A percentile compares a stretch with the other conserved stretches of the same genome.
Evolutionary conservation across 1,140 invertebrate genomes (phyloP).

Genomic region (Thaumetopoea pityocampa): DNA sequence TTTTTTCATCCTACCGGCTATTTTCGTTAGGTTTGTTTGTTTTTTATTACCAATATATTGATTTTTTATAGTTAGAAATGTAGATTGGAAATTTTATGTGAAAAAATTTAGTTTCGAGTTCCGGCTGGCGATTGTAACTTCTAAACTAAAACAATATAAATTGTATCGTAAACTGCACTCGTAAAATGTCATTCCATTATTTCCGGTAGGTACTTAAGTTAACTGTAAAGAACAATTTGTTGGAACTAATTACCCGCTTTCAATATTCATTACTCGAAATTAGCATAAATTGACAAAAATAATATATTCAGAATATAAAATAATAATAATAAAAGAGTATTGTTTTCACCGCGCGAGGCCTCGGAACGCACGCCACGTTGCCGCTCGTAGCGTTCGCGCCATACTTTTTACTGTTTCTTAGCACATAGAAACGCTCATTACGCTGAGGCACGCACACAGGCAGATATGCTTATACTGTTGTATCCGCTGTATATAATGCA

Average conservation of each 20-base stretch:
- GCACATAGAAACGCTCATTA: conserved; percentile 70
- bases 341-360: conserved; percentile 65
- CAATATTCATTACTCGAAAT: conserved; percentile 1
- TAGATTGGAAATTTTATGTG: conserved; percentile 6
- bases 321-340: conserved; percentile 55
- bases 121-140: not conserved
- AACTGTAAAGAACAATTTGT: too few relatives aligned
- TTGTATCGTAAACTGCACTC: too few relatives aligned
- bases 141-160: too few relatives aligned
- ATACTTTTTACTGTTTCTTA: conserved; percentile 74
- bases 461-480: conserved; percentile 56
- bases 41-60: conserved; percentile 38
- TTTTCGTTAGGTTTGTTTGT: conserved; percentile 51
- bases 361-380: conserved; percentile 59
- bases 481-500: conserved; percentile 54
- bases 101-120: not conserved
- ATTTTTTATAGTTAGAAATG: conserved; percentile 22
- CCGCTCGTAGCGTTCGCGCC: conserved; percentile 63
- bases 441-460: conserved; percentile 61
- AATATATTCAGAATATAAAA: conserved; percentile 40
- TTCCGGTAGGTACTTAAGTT: too few relatives aligned
- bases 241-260: conserved; percentile 1
- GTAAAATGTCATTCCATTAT: too few relatives aligned
- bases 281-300: conserved; percentile 15
- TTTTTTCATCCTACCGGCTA: conserved; percentile 53